Evolutionary conservation across 2,797 vertebrate genomes (phyloP), one percentile per base, ranked within the genome.

Genomic region (Sebastiscus tertius): DNA sequence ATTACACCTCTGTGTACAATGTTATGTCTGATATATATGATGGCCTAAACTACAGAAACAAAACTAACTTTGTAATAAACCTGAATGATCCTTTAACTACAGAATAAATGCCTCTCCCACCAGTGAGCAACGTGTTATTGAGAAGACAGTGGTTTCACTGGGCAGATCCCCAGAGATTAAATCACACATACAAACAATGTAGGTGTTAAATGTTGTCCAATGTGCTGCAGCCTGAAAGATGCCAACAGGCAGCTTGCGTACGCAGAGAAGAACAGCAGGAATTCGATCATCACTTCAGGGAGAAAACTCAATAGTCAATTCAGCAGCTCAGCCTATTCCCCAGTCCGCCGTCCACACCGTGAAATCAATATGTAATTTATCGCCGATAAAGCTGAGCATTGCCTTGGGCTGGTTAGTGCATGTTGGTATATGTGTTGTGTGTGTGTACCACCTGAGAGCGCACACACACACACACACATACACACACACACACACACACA

Each of bases 281-380:
- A 85, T 84, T 90, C 12, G 59, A 91, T 90, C 80, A 84, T 78
- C 64, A 73, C 84, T 80, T 86, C 66, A 31, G 72, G 52, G 54
- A 80, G 79, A 92, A 89, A 90, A 84, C 86, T 87, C 87, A 83
- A 90, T 83, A 88, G 87, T 90, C 85, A 80, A 80, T 92, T 85
- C 88, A 74, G 8, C 22, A 62, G 70, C 84, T 90, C 82, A 34
- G 85, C 76, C 24, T 64, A 27, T 78, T 84, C 79, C 79, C 75
- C 76, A 3, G 33, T 55, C 55, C 39, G 60, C 72, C 70, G 1
- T 72, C 81, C 78, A 55, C 65, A 18, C 33, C 1, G 31, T 11
- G 5, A 26, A 66, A 93, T 94, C 91, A 81, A 94, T 93, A 91
- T 78, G 84, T 88, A 87, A 92, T 93, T 92, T 92, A 94, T 94